A percentile compares a stretch with the other conserved stretches of the same genome.
Conservation (phyloP, 2,113 vertebrate genomes). For the Bubo blakistoni region DNA sequence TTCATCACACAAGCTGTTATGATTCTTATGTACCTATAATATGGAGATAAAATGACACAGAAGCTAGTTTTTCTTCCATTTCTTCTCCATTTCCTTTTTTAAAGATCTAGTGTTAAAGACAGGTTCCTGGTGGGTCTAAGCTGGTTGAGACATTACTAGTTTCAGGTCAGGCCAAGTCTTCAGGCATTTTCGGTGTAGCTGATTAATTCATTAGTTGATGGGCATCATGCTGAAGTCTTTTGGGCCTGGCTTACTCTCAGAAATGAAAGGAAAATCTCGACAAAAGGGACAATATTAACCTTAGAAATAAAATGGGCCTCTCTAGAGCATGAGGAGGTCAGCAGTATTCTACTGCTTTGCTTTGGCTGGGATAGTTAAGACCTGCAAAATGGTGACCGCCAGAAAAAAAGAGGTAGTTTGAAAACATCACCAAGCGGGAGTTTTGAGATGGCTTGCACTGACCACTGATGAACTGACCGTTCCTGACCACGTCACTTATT, state of each 20-base stretch:
- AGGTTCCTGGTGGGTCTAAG: neutral
- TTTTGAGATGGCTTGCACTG: neutral
- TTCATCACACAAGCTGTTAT: neutral
- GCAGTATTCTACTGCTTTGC: neutral
- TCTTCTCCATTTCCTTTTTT: neutral
- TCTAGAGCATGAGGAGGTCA: neutral
- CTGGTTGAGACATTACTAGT: neutral
- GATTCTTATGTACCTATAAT: neutral
- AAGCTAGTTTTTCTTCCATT: neutral
- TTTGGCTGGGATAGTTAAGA: neutral
- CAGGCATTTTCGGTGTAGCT: neutral
- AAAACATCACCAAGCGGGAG: neutral
- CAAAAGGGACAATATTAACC: conserved; percentile 4
- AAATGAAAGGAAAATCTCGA: neutral
- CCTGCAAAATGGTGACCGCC: neutral
- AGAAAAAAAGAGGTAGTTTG: neutral
- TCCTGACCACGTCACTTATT: neutral
- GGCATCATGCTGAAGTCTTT: neutral
- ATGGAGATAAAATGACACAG: neutral
- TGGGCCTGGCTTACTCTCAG: neutral
- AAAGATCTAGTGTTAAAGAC: neutral
- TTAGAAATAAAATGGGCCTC: neutral
- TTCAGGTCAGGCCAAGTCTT: neutral
- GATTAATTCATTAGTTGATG: neutral
- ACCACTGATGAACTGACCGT: too few relatives aligned